A percentile compares a stretch with the other conserved stretches of the same genome.
phyloP scores from a whole-genome alignment of 2,797 vertebrate species.

The Acipenser oxyrinchus region DNA sequence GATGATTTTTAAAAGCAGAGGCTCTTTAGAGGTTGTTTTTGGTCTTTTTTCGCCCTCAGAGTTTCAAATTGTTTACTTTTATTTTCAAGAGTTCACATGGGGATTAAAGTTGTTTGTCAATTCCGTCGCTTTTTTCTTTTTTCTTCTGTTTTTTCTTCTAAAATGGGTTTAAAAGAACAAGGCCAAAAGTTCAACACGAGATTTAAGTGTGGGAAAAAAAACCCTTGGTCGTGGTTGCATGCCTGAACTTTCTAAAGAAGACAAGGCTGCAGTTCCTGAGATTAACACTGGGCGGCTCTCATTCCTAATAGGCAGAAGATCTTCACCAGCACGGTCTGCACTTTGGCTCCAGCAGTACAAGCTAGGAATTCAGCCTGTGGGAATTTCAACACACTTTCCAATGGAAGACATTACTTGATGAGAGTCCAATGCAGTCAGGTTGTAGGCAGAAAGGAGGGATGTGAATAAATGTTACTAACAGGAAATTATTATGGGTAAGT shows the following conservation, averaged over 20 bases:
- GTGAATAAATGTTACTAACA: too few relatives aligned
- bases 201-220: background rate
- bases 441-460: too few relatives aligned
- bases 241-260: background rate
- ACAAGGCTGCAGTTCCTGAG: background rate
- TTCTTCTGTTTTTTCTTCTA: constrained; percentile 42
- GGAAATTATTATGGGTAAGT: too few relatives aligned
- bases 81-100: constrained; percentile 59
- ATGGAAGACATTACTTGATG: too few relatives aligned
- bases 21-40: constrained; percentile 5
- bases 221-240: background rate
- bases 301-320: too few relatives aligned
- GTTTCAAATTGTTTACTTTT: constrained; percentile 54
- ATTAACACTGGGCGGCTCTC: too few relatives aligned
- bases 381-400: too few relatives aligned
- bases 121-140: constrained; percentile 45
- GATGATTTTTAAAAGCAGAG: background rate
- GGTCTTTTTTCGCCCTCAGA: constrained; percentile 42
- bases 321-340: too few relatives aligned
- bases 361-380: too few relatives aligned
- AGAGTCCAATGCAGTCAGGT: too few relatives aligned
- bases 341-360: too few relatives aligned
- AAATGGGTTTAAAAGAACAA: constrained; percentile 48
- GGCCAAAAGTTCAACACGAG: constrained; percentile 18
- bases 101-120: constrained; percentile 66